Conservation (phyloP, 30 jellyfish, hydroid and myxozoan genomes). For the Hydractinia echinata region DNA sequence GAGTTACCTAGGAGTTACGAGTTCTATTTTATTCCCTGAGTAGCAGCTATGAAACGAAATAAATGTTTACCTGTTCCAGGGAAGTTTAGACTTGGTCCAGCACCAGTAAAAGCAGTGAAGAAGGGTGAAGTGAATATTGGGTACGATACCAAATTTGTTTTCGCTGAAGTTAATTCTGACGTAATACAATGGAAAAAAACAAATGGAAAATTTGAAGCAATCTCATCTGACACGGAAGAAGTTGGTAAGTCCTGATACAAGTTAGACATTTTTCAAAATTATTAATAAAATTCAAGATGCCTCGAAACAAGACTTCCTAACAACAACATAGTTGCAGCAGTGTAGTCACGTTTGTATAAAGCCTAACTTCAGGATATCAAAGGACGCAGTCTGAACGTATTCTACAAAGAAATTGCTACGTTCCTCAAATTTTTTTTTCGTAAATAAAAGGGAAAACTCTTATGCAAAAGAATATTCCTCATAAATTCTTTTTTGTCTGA, state of each 20-base stretch:
- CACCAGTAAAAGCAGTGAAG: conserved; percentile 81
- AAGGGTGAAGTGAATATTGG: conserved; percentile 73
- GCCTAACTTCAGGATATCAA: too few species aligned
- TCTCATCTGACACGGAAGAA: conserved; percentile 39
- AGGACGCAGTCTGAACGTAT: too few species aligned
- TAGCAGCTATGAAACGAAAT: not conserved
- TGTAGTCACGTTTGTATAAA: too few species aligned
- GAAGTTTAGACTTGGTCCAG: conserved; percentile 79
- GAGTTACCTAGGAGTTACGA: not conserved
- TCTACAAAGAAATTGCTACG: too few species aligned
- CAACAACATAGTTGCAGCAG: too few species aligned
- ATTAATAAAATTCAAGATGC: too few species aligned
- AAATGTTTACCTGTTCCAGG: conserved; percentile 40
- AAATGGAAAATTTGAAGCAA: conserved; percentile 61
- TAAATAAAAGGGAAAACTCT: too few species aligned
- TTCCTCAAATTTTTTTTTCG: too few species aligned
- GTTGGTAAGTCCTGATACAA: conserved; percentile 56
- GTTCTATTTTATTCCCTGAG: not conserved
- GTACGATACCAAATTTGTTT: conserved; percentile 69
- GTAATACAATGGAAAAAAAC: conserved; percentile 53
- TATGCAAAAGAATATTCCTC: too few species aligned
- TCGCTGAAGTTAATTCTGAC: conserved; percentile 98
- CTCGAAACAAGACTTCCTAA: too few species aligned
- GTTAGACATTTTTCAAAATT: too few species aligned
- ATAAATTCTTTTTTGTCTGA: too few species aligned